Evolutionary conservation across 2,113 vertebrate species (phyloP).

Genomic region (Lagopus leucura): DNA sequence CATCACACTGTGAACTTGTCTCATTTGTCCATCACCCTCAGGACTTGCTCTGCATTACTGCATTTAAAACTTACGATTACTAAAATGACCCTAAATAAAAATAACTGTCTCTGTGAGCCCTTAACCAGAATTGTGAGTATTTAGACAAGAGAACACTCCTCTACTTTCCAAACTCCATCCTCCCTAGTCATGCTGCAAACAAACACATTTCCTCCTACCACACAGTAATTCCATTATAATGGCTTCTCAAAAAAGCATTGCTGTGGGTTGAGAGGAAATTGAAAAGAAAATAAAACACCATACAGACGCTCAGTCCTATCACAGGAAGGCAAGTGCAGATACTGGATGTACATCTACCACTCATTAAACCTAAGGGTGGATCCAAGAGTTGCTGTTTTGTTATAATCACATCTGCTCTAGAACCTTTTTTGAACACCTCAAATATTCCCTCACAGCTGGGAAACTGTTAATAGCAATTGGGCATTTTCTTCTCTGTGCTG

Average conservation of each 20-base stretch:
- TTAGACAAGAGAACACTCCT: background rate
- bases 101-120: background rate
- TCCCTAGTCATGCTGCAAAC: slow-evolving; percentile 8
- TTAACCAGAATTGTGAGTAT: slow-evolving; percentile 7
- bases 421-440: background rate
- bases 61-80: background rate
- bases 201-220: slow-evolving; percentile 37
- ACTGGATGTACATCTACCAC: background rate
- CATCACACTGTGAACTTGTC: slow-evolving; percentile 46
- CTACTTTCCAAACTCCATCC: background rate
- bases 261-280: slow-evolving; percentile 6
- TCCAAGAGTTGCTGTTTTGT: background rate
- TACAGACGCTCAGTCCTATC: background rate
- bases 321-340: background rate
- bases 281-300: background rate
- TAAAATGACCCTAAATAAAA: slow-evolving; percentile 42
- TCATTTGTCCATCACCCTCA: slow-evolving; percentile 38
- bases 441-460: background rate
- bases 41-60: slow-evolving; percentile 13
- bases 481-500: background rate
- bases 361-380: background rate
- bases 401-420: background rate
- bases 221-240: slow-evolving; percentile 28
- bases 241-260: slow-evolving; percentile 33
- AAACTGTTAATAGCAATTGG: background rate